These are phyloP conservation scores for Drosophila subobscura DNA, from an alignment of 1,140 invertebrate genomes.

Conservation along the genomic window DNA sequence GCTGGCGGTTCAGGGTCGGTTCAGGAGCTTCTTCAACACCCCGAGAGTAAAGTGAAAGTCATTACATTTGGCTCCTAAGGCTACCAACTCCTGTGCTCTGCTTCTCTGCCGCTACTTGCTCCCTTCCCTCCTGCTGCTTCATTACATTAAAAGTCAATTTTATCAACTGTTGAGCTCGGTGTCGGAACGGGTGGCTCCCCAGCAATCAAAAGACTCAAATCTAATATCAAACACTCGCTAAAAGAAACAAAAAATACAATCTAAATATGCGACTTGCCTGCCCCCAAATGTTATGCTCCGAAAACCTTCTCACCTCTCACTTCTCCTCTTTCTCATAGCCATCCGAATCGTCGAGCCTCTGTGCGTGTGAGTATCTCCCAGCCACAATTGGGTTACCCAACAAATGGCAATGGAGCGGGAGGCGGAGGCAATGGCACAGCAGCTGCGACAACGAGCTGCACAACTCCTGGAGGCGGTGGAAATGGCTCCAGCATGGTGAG, in stretches of 20 bases:
- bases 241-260: conserved; percentile 47
- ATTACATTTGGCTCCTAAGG: conserved; percentile 39
- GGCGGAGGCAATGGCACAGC: conserved; percentile 79
- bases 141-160: conserved; percentile 67
- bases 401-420: conserved; percentile 49
- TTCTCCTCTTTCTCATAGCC: conserved; percentile 39
- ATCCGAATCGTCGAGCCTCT: conserved; percentile 77
- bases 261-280: conserved; percentile 32
- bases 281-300: background rate
- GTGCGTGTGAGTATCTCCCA: conserved; percentile 69
- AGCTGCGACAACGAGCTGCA: conserved; percentile 67
- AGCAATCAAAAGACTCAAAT: conserved; percentile 58
- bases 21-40: background rate
- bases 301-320: background rate
- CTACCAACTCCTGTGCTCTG: background rate
- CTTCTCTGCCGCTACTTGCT: background rate
- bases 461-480: conserved; percentile 38
- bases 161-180: conserved; percentile 58
- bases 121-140: conserved; percentile 1
- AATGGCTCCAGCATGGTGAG: conserved; percentile 43
- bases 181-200: conserved; percentile 7
- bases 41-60: conserved; percentile 11
- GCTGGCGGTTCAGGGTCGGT: conserved; percentile 1
- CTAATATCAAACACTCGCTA: conserved; percentile 57
- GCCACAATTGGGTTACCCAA: conserved; percentile 72